Base-by-base conservation (phyloP, 2,797 vertebrate species). In the Chloroceryle inda region DNA sequence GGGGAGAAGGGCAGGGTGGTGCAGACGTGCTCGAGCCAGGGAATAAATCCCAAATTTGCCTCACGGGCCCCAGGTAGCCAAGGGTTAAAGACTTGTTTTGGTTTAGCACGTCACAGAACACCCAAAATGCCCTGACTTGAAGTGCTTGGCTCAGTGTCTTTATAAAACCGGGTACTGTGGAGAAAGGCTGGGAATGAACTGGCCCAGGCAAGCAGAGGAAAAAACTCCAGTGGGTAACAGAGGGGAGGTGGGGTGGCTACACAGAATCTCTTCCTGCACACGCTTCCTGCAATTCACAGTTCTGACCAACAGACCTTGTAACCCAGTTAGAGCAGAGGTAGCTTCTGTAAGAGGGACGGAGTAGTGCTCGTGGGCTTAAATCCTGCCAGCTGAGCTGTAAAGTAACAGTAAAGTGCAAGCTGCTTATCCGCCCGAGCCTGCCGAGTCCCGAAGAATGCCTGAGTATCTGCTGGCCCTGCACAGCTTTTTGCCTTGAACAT, bases 91-190 rank as follows among this genome's bases (percentile, higher is more conserved):
- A 7, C 33, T 72, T 26, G 0, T 44, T 67, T 61, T 24, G 56
- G 40, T 55, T 91, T 52, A 50, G 47, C 55, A 11, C 1, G 3
- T 26, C 77, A 35, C 40, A 75, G 33, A 68, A 64, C n/a, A 9
- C 47, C 52, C 58, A 11, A 71, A 88, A 50, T 11, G 9, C 47
- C n/a, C 5, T 16, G 6, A 38, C 15, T 0, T 12, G 22, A 68
- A 24, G 33, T 3, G 2, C 6, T 1, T 2, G 21, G 23, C 40
- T 64, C 29, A 0, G 1, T 63, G 67, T 23, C 73, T 71, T 56
- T 50, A 10, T 21, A 23, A 67, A 83, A 29, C 11, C 7, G 11
- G 9, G 0, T 27, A 23, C 0, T 3, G 49, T 27, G 55, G 50
- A 72, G 26, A 85, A 61, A 64, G 13, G 61, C 76, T 81, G 85